These are phyloP conservation scores for Ellobius talpinus DNA, from an alignment of 2,113 vertebrate species.

Conservation along the genomic window DNA sequence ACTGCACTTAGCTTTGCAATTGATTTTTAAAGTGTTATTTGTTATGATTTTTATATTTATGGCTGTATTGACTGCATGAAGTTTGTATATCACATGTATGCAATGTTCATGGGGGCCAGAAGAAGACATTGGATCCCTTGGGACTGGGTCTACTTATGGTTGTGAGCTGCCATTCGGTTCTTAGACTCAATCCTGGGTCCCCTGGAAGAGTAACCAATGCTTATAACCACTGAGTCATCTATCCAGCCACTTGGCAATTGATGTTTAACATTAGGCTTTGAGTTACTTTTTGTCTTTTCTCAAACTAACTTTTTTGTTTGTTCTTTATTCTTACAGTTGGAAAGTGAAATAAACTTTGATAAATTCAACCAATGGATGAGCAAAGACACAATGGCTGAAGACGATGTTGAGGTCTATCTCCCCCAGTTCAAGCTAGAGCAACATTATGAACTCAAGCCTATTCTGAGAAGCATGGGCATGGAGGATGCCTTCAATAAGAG, in stretches of 20 bases:
- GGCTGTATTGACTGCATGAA: background rate
- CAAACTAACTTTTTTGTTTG: background rate
- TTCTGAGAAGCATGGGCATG: conserved; percentile 89
- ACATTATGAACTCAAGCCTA: conserved; percentile 87
- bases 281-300: background rate
- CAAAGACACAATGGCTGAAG: conserved; percentile 85
- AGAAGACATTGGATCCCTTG: background rate
- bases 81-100: too few relatives aligned
- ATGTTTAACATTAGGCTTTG: background rate
- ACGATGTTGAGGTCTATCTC: conserved; percentile 86
- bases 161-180: background rate
- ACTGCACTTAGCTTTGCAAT: background rate
- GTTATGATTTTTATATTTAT: background rate
- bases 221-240: background rate
- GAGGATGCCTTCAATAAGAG: conserved; percentile 84
- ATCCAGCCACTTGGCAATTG: background rate
- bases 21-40: background rate
- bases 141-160: background rate
- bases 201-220: background rate
- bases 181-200: background rate
- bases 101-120: too few relatives aligned
- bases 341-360: conserved; percentile 88
- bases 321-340: conserved; percentile 85
- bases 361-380: conserved; percentile 91
- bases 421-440: conserved; percentile 92